A percentile compares a stretch with the other conserved stretches of the same genome.
Evolutionary conservation across 2,113 vertebrate genomes (phyloP).

Genomic region (Sinocyclocheilus anshuiensis): DNA sequence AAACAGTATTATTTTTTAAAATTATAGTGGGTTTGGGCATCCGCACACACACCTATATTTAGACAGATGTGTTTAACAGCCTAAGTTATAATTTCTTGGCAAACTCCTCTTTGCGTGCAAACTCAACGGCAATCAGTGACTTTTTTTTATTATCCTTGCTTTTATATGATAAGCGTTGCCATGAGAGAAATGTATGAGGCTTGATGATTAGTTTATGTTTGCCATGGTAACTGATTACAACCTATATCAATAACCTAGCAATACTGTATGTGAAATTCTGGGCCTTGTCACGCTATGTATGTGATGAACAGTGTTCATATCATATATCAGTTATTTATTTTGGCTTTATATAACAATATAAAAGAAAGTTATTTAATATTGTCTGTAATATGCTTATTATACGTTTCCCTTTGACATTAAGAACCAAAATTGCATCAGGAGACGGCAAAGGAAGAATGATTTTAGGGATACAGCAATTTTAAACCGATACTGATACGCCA

Average conservation of each 20-base stretch:
- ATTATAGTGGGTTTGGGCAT: no score
- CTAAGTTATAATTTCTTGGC: not conserved
- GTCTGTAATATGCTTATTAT: not conserved
- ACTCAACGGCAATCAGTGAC: not conserved
- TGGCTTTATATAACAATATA: no score
- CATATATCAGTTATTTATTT: not conserved
- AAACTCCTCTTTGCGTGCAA: slow-evolving; percentile 15
- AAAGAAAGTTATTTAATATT: no score
- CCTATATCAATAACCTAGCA: not conserved
- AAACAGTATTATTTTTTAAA: no score
- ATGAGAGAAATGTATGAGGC: not conserved
- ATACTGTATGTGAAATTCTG: not conserved
- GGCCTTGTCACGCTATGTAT: not conserved
- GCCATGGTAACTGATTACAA: not conserved
- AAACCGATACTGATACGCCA: not conserved
- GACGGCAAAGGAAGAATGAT: not conserved
- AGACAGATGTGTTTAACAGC: not conserved
- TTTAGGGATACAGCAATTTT: not conserved
- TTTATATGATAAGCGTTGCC: slow-evolving; percentile 38
- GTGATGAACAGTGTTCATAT: not conserved
- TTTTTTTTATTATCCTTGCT: not conserved
- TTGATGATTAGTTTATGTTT: not conserved
- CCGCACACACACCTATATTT: no score
- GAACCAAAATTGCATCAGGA: not conserved
- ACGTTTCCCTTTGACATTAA: not conserved